Conservation (phyloP, 2,113 vertebrate species). For the Oryctolagus cuniculus region mOryCun1.1 NC_091451.1:9580001-9580500, state of each 20-base stretch:
- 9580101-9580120: background rate
- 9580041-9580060: background rate
- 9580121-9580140: background rate
- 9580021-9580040: background rate
- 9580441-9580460: no score
- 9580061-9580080: background rate
- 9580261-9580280: background rate
- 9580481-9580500: no score
- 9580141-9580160: background rate
- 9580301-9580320: background rate
- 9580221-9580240: background rate
- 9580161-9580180: background rate
- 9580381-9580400: no score
- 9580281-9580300: background rate
- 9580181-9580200: background rate
- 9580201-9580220: background rate
- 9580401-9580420: no score
- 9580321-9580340: constrained; percentile 6
- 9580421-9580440: no score
- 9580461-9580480: no score
- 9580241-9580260: background rate
- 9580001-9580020: background rate
- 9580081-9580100: background rate
- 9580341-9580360: constrained; percentile 31
- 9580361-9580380: constrained; percentile 16